Conservation (phyloP, 2,797 vertebrate species). For the Delichon dasypus region DNA sequence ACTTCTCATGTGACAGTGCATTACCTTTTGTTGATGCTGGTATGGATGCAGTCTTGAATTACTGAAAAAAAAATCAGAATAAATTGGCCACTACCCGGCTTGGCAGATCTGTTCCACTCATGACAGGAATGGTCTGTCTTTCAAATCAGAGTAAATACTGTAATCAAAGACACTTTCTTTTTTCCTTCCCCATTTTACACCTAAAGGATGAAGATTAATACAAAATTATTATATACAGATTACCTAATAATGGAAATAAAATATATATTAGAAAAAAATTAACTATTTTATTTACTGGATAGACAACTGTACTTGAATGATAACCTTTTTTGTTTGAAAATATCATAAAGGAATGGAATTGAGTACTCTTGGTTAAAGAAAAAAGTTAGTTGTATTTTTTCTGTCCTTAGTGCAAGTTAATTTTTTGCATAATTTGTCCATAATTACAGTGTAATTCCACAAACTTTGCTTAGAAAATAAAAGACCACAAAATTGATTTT, state of each 20-base stretch:
- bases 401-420: not conserved
- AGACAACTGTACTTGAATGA: not conserved
- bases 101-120: not conserved
- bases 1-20: not conserved
- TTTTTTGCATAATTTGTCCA: not conserved
- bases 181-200: not conserved
- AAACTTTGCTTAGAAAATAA: constrained; percentile 30
- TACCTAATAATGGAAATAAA: not conserved
- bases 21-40: not conserved
- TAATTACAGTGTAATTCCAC: constrained; percentile 26
- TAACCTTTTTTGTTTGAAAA: not conserved
- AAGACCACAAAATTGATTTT: constrained; percentile 3
- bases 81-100: rapidly evolving
- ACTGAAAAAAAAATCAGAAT: not conserved
- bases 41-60: not conserved
- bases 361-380: not conserved
- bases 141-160: not conserved
- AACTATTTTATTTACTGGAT: not conserved
- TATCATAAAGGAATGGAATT: not conserved
- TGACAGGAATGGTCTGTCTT: not conserved
- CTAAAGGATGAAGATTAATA: not conserved
- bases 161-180: not conserved
- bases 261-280: not conserved
- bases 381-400: not conserved
- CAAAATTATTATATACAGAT: not conserved